Conservation (phyloP, 2,797 vertebrate species). For the Acrocephalus scirpaceus region DNA sequence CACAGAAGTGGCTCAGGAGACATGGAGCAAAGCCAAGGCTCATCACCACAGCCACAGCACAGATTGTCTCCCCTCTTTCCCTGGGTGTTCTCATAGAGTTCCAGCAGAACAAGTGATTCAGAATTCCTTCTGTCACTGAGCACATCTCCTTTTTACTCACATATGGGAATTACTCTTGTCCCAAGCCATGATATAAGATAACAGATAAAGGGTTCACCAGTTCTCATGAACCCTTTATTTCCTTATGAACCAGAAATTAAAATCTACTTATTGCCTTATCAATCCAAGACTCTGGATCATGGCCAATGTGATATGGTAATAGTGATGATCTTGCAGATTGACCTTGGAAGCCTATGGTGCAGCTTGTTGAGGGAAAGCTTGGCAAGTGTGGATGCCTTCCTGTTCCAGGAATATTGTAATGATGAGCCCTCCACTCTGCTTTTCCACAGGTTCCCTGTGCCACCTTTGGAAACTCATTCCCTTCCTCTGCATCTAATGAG, state of each 20-base stretch:
- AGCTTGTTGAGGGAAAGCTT: not conserved
- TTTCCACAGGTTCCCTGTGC: not conserved
- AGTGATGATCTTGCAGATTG: not conserved
- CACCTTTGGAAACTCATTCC: not conserved
- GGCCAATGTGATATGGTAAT: not conserved
- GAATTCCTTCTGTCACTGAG: not conserved
- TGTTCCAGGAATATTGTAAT: not conserved
- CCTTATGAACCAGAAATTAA: not conserved
- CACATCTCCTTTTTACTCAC: not conserved
- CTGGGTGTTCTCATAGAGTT: not conserved
- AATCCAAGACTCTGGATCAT: not conserved
- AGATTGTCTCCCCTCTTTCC: not conserved
- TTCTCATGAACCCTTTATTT: not conserved
- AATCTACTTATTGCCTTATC: not conserved
- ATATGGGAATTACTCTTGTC: not conserved
- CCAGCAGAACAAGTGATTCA: not conserved
- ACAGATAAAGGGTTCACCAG: too few relatives aligned
- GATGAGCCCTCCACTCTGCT: not conserved
- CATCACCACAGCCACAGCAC: not conserved
- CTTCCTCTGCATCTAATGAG: not conserved
- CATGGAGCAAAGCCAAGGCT: not conserved
- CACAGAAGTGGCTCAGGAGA: not conserved
- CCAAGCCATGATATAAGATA: fast-evolving
- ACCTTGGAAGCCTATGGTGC: not conserved
- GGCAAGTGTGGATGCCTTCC: not conserved